Base-by-base conservation (phyloP, 2,113 vertebrate genomes). In the Numenius arquata region DNA sequence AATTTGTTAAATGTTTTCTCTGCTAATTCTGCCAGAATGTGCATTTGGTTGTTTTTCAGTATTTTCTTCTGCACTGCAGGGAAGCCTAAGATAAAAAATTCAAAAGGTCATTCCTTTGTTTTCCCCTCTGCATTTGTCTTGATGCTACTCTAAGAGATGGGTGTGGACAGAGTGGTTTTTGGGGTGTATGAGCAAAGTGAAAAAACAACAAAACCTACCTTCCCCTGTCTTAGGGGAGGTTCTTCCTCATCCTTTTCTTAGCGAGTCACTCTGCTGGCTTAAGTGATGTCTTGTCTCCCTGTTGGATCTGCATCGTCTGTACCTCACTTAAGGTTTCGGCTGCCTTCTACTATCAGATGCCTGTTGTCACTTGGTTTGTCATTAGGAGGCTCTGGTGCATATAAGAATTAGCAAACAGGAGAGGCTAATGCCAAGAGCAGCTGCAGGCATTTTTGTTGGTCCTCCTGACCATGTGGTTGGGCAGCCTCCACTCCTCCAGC, bases 201-300 rank as follows among this genome's bases (percentile, higher is more conserved):
- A 15, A 63, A 53, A 38, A 11, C 32, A 32, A 2, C 2, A 30
- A 62, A 80, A 68, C 21, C 13, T 52, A 17, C 55, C 20, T 53
- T 66, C 11, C 16, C 5, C 5, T 59, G 2, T 71, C 8, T 66
- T 38, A 43, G 11, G 0, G 6, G 5, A 6, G 4, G 5, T 32
- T 59, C 26, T 90, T 36, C 14, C 30, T 73, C 50, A 68, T 19
- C 20, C 11, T 30, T 62, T 71, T 82, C 29, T 85, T 32, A 65
- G 14, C n/a, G 29, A 61, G 4, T 67, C 82, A 36, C 19, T 30
- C n/a, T 45, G 11, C n/a, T 89, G 9, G 7, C 36, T 29, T 70
- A 56, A 77, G 48, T 53, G 15, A 26, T 63, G 8, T 30, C 27
- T 88, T 41, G 78, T 58, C 18, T 67, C 23, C 45, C 52, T 59